A percentile compares a stretch with the other conserved stretches of the same genome.
Evolutionary conservation across 1,140 invertebrate species (phyloP).

Genomic region (Diploscapter pachys): DNA sequence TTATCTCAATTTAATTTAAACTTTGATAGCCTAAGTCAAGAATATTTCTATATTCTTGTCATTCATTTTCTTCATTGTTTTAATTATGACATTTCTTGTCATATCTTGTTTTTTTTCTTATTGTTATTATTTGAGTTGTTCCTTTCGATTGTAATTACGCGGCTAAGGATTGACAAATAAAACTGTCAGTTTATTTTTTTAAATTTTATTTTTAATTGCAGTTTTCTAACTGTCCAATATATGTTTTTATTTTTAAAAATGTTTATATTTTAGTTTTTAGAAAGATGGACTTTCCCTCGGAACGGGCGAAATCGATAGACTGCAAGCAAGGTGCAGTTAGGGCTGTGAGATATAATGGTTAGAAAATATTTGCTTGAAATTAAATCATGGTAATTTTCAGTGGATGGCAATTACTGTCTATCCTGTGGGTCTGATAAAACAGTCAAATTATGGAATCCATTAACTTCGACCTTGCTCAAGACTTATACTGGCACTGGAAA

Average conservation of each 20-base stretch:
- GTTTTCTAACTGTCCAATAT: constrained; percentile 1
- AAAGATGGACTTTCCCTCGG: constrained; percentile 12
- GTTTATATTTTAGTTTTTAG: neutral
- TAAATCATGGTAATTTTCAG: constrained; percentile 60
- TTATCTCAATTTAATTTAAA: too few species aligned
- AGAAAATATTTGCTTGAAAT: constrained; percentile 33
- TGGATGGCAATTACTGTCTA: constrained; percentile 88
- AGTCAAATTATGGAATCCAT: constrained; percentile 93
- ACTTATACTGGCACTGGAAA: constrained; percentile 90
- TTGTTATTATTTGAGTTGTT: too few species aligned
- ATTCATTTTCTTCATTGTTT: too few species aligned
- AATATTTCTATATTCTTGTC: too few species aligned
- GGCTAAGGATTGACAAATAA: neutral
- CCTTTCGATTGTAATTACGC: too few species aligned
- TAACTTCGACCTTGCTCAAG: constrained; percentile 74
- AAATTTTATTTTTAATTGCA: constrained; percentile 5
- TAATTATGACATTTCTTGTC: too few species aligned
- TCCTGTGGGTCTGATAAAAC: constrained; percentile 92
- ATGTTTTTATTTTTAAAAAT: neutral
- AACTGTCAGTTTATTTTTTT: constrained; percentile 2
- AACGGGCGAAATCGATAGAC: constrained; percentile 61
- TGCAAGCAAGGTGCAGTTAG: constrained; percentile 88
- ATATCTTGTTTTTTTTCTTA: too few species aligned
- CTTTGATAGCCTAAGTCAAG: too few species aligned
- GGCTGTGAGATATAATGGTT: constrained; percentile 85